These are phyloP conservation scores for Blera fallax DNA, from an alignment of 2,888 invertebrate species.

Conservation along the genomic window DNA sequence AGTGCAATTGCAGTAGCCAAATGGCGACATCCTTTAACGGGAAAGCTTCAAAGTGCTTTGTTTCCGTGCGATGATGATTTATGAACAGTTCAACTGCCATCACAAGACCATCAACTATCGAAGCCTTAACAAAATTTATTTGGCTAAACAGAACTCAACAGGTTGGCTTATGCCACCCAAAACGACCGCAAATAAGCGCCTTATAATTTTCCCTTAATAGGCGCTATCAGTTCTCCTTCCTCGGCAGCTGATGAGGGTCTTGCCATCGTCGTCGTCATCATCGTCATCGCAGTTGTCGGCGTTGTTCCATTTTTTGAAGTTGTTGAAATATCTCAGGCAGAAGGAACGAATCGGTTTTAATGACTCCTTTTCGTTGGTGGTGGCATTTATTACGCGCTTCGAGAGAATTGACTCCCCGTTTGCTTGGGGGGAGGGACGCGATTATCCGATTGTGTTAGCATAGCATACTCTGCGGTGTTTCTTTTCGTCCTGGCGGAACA, in stretches of 20 bases:
- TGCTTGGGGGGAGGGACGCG: neutral
- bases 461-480: neutral
- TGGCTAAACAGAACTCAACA: conserved; percentile 39
- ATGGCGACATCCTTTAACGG: conserved; percentile 5
- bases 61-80: conserved; percentile 9
- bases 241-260: conserved; percentile 34
- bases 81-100: neutral
- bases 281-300: neutral
- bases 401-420: conserved; percentile 20
- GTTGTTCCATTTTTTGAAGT: conserved; percentile 18
- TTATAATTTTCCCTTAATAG: conserved; percentile 66
- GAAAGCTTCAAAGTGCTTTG: neutral
- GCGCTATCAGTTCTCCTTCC: conserved; percentile 48
- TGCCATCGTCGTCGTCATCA: neutral
- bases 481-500: conserved; percentile 21
- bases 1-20: neutral
- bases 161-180: conserved; percentile 55
- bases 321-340: conserved; percentile 10
- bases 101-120: neutral
- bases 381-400: conserved; percentile 60
- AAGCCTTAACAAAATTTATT: conserved; percentile 22
- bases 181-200: conserved; percentile 60
- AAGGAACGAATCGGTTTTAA: conserved; percentile 43
- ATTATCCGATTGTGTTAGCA: conserved; percentile 9
- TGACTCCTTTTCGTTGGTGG: conserved; percentile 54